Evolutionary conservation across 2,797 vertebrate species (phyloP), one percentile per base, ranked within the genome.

Genomic region (Lindbergichthys nudifrons): DNA sequence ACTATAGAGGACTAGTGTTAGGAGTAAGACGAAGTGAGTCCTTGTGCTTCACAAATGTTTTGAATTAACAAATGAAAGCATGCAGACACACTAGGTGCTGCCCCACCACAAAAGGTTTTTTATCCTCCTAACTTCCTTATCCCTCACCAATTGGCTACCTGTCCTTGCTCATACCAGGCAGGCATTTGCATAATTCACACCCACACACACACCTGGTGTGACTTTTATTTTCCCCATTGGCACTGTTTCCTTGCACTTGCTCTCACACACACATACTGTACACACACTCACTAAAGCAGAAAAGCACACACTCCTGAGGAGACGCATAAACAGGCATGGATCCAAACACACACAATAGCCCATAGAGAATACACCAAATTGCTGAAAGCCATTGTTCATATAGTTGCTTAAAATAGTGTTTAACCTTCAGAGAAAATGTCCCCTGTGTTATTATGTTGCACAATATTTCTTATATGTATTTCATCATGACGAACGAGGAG

Each of bases 51-150:
- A 13, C 13, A 75, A 71, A 56, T 54, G 54, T 86, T 67, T 79
- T 36, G 52, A 85, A 82, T 83, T 26, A 80, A 79, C 79, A 84
- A 51, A 79, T 78, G 69, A 70, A 66, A 68, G 73, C 58, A 69
- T 77, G 66, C 66, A 85, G 57, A 65, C 77, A 81, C 65, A 80
- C 53, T 75, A 86, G 85, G 87, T 92, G 83, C 81, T 89, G 77
- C 79, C 83, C 84, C 77, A 82, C 81, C 68, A 89, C 91, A 93
- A 87, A 91, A 69, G 77, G 50, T 82, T 77, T 93, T 93, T 92
- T 92, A 92, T 90, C 15, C 78, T 71, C 57, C 54, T 47, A 78
- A 90, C 91, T 95, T 94, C 93, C 93, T 95, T 80, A 85, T 93
- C 36, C 78, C 5, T 9, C 45, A 81, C 73, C 84, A 85, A 93